phyloP scores from a whole-genome alignment of 2,888 invertebrate genomes.

The Pasiphila rectangulata region DNA sequence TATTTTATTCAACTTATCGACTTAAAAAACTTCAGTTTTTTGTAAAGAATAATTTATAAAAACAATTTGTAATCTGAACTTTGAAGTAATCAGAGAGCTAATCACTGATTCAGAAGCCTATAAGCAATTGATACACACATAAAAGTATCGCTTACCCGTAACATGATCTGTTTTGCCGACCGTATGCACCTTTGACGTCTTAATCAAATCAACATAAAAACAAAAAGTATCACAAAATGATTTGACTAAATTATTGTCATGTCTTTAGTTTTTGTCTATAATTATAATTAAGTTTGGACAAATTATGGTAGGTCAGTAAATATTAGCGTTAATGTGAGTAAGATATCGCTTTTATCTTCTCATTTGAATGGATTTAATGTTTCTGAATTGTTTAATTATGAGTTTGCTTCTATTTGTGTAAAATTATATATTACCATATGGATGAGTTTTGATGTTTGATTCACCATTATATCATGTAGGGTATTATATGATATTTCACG shows the following conservation, averaged over 20 bases:
- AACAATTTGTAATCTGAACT: not conserved
- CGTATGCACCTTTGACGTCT: constrained; percentile 74
- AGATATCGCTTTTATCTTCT: constrained; percentile 21
- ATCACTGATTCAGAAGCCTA: constrained; percentile 2
- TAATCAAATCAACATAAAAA: constrained; percentile 76
- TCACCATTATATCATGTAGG: too few species aligned
- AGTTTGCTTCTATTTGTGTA: constrained; percentile 18
- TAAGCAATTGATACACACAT: constrained; percentile 9
- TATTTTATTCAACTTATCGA: too few species aligned
- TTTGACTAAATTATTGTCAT: constrained; percentile 54
- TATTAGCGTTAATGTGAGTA: constrained; percentile 37
- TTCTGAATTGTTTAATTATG: constrained; percentile 22
- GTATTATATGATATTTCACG: too few species aligned
- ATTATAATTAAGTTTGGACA: constrained; percentile 59
- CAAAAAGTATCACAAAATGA: constrained; percentile 49
- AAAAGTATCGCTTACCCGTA: constrained; percentile 58
- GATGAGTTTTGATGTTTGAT: too few species aligned
- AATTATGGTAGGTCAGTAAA: constrained; percentile 67
- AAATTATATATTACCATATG: constrained; percentile 2
- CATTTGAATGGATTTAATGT: constrained; percentile 19
- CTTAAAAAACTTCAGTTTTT: not conserved
- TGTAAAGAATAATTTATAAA: not conserved
- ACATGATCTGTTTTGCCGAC: constrained; percentile 69
- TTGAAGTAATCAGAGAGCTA: constrained; percentile 1
- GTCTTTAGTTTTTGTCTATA: constrained; percentile 44